A percentile compares a stretch with the other conserved stretches of the same genome.
Conservation (phyloP, 2,113 vertebrate species). For the Sula dactylatra region DNA sequence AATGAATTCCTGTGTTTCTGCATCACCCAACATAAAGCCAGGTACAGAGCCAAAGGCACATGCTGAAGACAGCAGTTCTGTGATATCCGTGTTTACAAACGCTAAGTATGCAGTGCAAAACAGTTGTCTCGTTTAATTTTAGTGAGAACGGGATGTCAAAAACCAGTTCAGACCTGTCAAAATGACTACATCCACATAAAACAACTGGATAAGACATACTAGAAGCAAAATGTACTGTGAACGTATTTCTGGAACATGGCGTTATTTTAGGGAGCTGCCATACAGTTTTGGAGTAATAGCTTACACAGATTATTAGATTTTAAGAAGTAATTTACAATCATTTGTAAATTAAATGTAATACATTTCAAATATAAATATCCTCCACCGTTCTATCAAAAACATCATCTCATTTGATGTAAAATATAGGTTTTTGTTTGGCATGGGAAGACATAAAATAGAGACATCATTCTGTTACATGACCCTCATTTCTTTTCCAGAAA, state of each 20-base stretch:
- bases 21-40: fast-evolving
- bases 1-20: neutral
- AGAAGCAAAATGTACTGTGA: neutral
- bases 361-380: neutral
- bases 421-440: no score
- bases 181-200: neutral
- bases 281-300: neutral
- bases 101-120: fast-evolving
- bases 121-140: neutral
- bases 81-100: fast-evolving
- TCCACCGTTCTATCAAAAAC: neutral
- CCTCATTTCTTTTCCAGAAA: neutral
- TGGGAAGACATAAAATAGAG: neutral
- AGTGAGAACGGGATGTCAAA: neutral
- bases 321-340: neutral
- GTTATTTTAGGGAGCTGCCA: neutral
- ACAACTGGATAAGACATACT: neutral
- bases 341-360: no score
- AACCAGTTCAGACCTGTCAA: neutral
- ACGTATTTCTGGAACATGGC: fast-evolving
- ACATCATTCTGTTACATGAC: no score
- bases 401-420: fast-evolving
- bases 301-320: neutral
- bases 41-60: neutral
- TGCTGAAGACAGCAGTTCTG: neutral